Evolutionary conservation across 1,140 invertebrate genomes (phyloP), one percentile per base, ranked within the genome.

Genomic region (Liolophura sinensis): DNA sequence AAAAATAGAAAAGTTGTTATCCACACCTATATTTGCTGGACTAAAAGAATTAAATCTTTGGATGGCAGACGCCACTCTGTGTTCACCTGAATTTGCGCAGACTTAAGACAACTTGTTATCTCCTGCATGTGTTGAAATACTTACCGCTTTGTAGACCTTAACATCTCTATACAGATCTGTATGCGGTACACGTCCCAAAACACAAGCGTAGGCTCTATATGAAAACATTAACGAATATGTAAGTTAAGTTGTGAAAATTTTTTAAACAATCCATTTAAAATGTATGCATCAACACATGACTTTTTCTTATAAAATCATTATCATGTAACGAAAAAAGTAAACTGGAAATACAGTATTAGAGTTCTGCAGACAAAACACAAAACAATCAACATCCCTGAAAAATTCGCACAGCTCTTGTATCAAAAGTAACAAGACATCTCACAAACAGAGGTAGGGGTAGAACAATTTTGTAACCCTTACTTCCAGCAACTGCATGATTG

Each of bases 101-200:
- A 7, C n/a, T 6, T 27, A 20, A n/a, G 14, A 0, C 47, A 67
- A 62, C 22, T 22, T 24, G 1, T 60, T 48, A 64, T 60, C 15
- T 20, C 20, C 47, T 51, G 15, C 54, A 18, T 22, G 18, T 63
- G 27, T 64, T 24, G 67, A 63, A 70, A 71, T 49, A 73, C 77
- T 70, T 74, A 82, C 80, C 57, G 72, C 70, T 69, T 73, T 76
- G 65, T 82, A 78, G 18, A 81, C 67, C 52, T 58, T 64, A 16
- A 79, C 71, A 70, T 83, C 78, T 64, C 78, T 81, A 66, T 84
- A 85, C 22, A 85, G 75, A 68, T 84, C 84, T 49, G 84, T 83
- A 16, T 74, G 72, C 15, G 79, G 78, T 12, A 85, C 70, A 27
- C 81, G 75, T n/a, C 82, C 83, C 22, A 84, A 27, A 15, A 83